Base-by-base conservation (phyloP, 2,797 vertebrate genomes). In the Sciurus vulgaris region DNA sequence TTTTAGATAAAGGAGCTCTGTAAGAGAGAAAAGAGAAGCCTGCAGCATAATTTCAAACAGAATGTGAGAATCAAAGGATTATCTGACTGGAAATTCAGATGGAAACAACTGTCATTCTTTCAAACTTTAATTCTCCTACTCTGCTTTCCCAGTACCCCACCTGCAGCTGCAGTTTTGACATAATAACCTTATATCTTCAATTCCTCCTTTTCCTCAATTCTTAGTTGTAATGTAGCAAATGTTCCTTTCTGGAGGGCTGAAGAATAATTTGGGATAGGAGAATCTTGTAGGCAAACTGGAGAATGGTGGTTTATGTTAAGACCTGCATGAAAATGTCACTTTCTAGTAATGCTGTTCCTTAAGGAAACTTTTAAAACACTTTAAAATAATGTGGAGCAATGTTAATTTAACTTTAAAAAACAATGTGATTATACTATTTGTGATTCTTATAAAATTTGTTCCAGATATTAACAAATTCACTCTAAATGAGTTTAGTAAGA, bases 1-100 rank as follows among this genome's bases (percentile, higher is more conserved):
- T 88, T 94, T 96, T 65, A 73, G 65, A n/a, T 83, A 51, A 94
- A 12, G 49, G 24, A 93, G 89, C 44, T 5, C 41, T 74, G 1
- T 73, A 63, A n/a, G 44, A 87, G 38, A 74, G 51, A 44, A 87
- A 72, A 33, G 18, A 84, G 33, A 69, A 76, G 1, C 14, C 47
- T 28, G 3, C 3, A 56, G 12, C 81, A 15, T 65, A 51, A 13
- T 87, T 96, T 20, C 15, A 65, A 47, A 56, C 24, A 76, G 47
- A 8, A 51, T 10, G 18, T 78, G 41, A n/a, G 35, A 33, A 89
- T 74, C 61, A 83, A 73, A 86, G 49, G 61, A 76, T 26, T 83
- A 59, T 63, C 59, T 2, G 72, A 35, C 22, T 69, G 33, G 54
- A 81, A 54, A 85, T 77, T 76, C 41, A 88, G 10, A 26, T 47